phyloP scores from a whole-genome alignment of 1,140 invertebrate species.

The Tyrophagus putrescentiae region DNA sequence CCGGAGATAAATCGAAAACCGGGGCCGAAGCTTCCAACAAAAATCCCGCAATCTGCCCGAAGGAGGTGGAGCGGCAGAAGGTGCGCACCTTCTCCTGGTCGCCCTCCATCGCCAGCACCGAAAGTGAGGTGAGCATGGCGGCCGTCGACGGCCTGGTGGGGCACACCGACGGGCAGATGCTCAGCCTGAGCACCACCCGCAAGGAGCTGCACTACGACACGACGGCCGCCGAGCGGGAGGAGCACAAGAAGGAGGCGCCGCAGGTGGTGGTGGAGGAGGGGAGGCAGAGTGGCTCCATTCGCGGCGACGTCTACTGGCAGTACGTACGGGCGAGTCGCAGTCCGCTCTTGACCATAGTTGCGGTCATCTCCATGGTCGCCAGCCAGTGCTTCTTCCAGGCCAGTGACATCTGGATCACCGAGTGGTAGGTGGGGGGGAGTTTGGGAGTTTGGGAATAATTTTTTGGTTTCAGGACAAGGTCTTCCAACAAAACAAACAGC shows the following conservation, averaged over 20 bases:
- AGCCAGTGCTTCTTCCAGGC: conserved; percentile 11
- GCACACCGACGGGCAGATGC: not conserved
- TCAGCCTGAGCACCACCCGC: not conserved
- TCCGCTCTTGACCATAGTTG: conserved; percentile 15
- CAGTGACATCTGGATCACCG: conserved; percentile 9
- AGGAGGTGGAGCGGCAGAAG: not conserved
- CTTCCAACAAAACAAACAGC: conserved; percentile 16
- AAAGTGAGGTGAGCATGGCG: conserved; percentile 9
- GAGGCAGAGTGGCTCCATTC: conserved; percentile 13
- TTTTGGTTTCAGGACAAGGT: not conserved
- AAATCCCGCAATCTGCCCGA: not conserved
- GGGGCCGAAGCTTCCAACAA: too few species aligned
- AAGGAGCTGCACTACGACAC: too few species aligned
- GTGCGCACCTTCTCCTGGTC: not conserved
- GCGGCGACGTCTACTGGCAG: conserved; percentile 24
- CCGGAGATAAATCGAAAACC: too few species aligned
- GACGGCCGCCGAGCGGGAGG: too few species aligned
- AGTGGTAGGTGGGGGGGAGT: conserved; percentile 7
- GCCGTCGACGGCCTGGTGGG: conserved; percentile 1
- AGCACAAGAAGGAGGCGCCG: too few species aligned
- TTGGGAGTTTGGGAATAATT: not conserved
- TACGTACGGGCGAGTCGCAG: conserved; percentile 26
- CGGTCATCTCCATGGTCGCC: conserved; percentile 23
- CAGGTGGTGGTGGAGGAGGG: conserved; percentile 16
- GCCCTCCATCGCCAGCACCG: not conserved